These are phyloP conservation scores for Apamea monoglypha DNA, from an alignment of 2,888 invertebrate genomes.

Conservation along the genomic window DNA sequence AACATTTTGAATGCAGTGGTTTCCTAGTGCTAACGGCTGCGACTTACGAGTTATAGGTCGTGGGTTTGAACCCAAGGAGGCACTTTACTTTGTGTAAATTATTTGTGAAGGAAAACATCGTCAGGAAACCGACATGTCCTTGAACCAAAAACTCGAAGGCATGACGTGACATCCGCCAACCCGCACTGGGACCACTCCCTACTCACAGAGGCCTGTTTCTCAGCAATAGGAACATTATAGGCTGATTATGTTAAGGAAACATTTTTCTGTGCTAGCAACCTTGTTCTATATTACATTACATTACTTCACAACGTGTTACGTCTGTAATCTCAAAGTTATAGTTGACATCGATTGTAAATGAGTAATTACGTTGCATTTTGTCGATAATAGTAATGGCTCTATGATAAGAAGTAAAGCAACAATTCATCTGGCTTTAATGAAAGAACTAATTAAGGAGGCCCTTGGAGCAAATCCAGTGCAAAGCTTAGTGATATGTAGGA, in stretches of 20 bases:
- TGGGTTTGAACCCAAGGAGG: too few relatives aligned
- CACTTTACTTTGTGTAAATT: too few relatives aligned
- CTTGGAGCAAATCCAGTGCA: neutral
- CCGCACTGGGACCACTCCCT: too few relatives aligned
- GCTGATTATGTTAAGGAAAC: neutral
- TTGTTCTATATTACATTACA: conserved; percentile 6
- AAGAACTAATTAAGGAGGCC: neutral
- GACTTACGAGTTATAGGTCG: too few relatives aligned
- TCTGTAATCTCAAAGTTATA: conserved; percentile 14
- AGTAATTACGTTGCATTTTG: conserved; percentile 9
- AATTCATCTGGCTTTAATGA: neutral
- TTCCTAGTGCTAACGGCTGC: too few relatives aligned
- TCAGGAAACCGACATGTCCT: too few relatives aligned
- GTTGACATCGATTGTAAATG: neutral
- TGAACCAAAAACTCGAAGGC: too few relatives aligned
- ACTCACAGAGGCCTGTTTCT: too few relatives aligned
- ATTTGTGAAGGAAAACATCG: too few relatives aligned
- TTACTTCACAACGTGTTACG: neutral
- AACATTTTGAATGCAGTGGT: too few relatives aligned
- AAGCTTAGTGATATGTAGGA: neutral
- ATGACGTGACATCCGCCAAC: too few relatives aligned
- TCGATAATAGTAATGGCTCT: conserved; percentile 10
- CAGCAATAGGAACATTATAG: too few relatives aligned
- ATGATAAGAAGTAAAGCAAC: neutral
- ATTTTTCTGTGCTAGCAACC: conserved; percentile 10